Evolutionary conservation across 2,797 vertebrate genomes (phyloP).

Genomic region (Sciaenops ocellatus): DNA sequence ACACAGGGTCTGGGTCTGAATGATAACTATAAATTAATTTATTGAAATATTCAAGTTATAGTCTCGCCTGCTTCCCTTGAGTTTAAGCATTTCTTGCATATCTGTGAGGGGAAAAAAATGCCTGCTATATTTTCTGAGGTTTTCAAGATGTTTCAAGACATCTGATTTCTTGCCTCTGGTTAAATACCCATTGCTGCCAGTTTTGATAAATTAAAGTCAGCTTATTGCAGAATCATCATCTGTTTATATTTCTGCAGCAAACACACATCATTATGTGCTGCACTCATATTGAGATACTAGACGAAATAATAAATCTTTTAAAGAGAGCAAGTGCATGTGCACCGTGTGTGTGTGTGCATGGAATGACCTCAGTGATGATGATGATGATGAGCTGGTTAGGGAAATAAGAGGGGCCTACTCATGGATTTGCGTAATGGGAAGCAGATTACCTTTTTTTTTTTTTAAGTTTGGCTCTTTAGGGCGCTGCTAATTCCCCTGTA

Average conservation of each 20-base stretch:
- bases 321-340: neutral
- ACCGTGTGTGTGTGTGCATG: neutral
- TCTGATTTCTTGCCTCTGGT: neutral
- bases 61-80: neutral
- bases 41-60: slow-evolving; percentile 2
- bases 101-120: neutral
- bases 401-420: neutral
- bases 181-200: neutral
- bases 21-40: slow-evolving; percentile 15
- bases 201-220: neutral
- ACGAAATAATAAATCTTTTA: neutral
- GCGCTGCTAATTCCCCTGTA: neutral
- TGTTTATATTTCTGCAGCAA: neutral
- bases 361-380: slow-evolving; percentile 1
- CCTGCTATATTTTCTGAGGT: neutral
- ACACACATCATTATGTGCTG: neutral
- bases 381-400: neutral
- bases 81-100: neutral
- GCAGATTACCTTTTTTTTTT: too few relatives aligned
- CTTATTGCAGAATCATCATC: neutral
- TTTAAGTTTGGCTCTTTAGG: neutral
- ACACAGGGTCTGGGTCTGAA: slow-evolving; percentile 12
- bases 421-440: neutral
- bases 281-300: neutral
- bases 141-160: neutral